phyloP scores from a whole-genome alignment of 1,140 invertebrate species.

The Trichonephila clavipes region DNA sequence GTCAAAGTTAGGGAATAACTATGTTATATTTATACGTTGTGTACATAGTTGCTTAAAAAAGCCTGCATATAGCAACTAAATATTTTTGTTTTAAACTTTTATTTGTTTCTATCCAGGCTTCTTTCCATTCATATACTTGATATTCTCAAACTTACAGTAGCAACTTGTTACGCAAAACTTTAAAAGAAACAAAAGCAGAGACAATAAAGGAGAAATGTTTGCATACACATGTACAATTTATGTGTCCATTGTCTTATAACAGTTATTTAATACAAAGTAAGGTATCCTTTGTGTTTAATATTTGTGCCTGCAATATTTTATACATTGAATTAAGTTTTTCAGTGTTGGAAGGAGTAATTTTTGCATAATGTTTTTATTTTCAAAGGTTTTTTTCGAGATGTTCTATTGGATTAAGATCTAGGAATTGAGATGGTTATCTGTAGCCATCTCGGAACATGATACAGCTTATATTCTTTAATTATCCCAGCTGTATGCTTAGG shows the following conservation, averaged over 20 bases:
- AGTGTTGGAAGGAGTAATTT: background rate
- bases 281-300: background rate
- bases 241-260: background rate
- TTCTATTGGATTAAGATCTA: background rate
- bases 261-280: background rate
- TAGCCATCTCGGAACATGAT: background rate
- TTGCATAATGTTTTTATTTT: background rate
- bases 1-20: no score
- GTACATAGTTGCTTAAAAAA: background rate
- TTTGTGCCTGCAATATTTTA: background rate
- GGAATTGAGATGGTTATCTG: background rate
- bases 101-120: background rate
- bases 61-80: background rate
- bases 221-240: background rate
- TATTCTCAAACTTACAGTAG: background rate
- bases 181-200: background rate
- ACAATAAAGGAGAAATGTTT: background rate
- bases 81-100: background rate
- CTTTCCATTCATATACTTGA: background rate
- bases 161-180: background rate
- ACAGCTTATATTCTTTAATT: background rate
- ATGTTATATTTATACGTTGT: background rate
- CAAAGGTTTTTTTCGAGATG: background rate
- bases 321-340: background rate
- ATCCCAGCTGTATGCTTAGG: background rate